Evolutionary conservation across 37 sponge, comb jelly and placozoan genomes (phyloP), one percentile per base, ranked within the genome.

Genomic region (Cliona cf. orientalis): DNA sequence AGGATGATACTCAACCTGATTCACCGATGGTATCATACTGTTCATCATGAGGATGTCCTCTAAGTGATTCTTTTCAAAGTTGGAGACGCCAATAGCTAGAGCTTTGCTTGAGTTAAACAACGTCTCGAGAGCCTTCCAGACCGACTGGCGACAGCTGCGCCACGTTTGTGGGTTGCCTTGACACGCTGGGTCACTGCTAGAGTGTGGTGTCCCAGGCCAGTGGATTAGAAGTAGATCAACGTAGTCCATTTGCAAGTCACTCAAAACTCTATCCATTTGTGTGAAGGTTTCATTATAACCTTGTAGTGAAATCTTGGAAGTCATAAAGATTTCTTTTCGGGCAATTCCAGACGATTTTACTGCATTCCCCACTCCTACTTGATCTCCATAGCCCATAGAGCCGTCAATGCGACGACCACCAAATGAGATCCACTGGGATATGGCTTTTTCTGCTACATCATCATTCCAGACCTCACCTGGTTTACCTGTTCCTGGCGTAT

Each of bases 1-100:
- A 25, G 84, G 84, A 59, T 75, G 76, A 35, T 71, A 84, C 70
- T 84, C 84, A 45, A 66, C 74, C 35, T 84, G 84, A n/a, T 73
- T 74, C 69, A 84, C 84, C 3, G 67, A 40, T 1, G 84, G 76
- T 5, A 74, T 44, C 1, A 58, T 64, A 7, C 65, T 49, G n/a
- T 60, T 49, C 64, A 71, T 58, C 57, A 46, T 69, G 57, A 66
- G 32, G 3, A 84, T 38, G 32, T 75, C 76, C 38, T 61, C 41
- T 26, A 84, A 40, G 70, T 84, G 84, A 12, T 39, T 44, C 22
- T 72, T 43, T 31, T 74, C 74, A 73, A 73, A 84, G 60, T 84
- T 84, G 25, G 84, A 84, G 38, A 84, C 84, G 23, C 84, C 84
- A 34, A 84, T 75, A 4, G 75, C 84, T 11, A 72, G 76, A 11